Evolutionary conservation across 2,113 vertebrate species (phyloP), one percentile per base, ranked within the genome.

Genomic region (Halcyon malimbica): DNA sequence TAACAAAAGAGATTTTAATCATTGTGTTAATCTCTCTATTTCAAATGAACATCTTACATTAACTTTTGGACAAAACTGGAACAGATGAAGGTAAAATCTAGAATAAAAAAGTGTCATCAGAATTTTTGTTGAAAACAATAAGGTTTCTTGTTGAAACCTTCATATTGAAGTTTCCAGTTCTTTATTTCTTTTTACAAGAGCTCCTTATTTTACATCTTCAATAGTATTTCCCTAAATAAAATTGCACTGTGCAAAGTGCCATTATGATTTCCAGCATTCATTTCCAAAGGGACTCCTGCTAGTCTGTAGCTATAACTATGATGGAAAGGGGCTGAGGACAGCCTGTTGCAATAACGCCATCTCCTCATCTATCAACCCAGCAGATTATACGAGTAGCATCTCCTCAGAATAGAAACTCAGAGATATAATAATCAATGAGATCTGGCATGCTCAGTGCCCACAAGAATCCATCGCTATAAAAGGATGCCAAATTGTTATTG

Each of bases 221-320:
- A 96, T 94, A 94, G 59, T 56, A 96, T 98, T 97, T 97, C 87
- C 97, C 95, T 98, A 98, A 98, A 98, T 97, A 98, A 97, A 97
- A 93, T 83, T 87, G 33, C 74, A 69, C 84, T 1, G 0, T 94
- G 78, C 63, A 78, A 98, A 97, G 78, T 98, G 97, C 80, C 95
- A 97, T 90, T 93, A 97, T 98, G 98, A 98, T 98, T 98, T 98
- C 93, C 95, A 95, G 64, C 89, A 81, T 96, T 98, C 96, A 98
- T 98, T 98, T 98, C 96, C 97, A 98, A 91, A 91, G 97, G 96
- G 94, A 89, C 76, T 98, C 79, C 97, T 97, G 94, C 95, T 97
- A 97, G 92, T 96, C 93, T 92, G 0, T 42, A 95, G 97, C 94
- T 85, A 92, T 98, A 97, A 98, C 97, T 93, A 96, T 98, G 97